These are phyloP conservation scores for Laticauda colubrina DNA, from an alignment of 2,113 vertebrate genomes.

Conservation along the genomic window DNA sequence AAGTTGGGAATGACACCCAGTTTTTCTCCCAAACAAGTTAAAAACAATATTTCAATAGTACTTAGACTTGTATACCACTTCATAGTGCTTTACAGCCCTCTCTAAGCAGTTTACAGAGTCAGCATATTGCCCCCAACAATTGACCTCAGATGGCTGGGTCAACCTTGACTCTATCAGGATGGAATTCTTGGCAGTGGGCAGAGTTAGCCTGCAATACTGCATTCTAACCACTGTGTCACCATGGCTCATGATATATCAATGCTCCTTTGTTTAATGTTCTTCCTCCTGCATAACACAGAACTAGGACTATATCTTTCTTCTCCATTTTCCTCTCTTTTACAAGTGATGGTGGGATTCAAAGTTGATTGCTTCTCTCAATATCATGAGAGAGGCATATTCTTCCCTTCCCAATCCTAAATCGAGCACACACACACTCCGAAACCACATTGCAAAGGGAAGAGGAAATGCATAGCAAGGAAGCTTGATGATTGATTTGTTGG, in stretches of 20 bases:
- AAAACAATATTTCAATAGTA: neutral
- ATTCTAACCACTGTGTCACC: neutral
- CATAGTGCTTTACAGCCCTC: neutral
- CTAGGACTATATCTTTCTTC: neutral
- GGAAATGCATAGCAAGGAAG: neutral
- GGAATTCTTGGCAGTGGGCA: neutral
- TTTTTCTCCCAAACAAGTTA: neutral
- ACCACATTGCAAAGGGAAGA: neutral
- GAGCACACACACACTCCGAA: neutral
- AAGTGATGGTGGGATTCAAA: neutral
- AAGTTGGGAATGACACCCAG: neutral
- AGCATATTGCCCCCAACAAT: neutral
- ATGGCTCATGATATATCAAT: neutral
- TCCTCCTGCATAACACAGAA: neutral
- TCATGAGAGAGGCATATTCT: neutral
- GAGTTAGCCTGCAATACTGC: neutral
- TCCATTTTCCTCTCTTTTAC: neutral
- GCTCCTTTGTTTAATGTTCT: neutral
- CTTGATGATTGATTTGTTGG: neutral
- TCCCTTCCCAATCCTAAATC: neutral
- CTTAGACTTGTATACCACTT: neutral
- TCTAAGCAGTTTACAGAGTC: neutral
- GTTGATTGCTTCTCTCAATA: neutral
- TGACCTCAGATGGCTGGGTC: neutral
- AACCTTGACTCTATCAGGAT: neutral